Evolutionary conservation across 2,888 invertebrate genomes (phyloP), one percentile per base, ranked within the genome.

Genomic region (Dolomedes plantarius): DNA sequence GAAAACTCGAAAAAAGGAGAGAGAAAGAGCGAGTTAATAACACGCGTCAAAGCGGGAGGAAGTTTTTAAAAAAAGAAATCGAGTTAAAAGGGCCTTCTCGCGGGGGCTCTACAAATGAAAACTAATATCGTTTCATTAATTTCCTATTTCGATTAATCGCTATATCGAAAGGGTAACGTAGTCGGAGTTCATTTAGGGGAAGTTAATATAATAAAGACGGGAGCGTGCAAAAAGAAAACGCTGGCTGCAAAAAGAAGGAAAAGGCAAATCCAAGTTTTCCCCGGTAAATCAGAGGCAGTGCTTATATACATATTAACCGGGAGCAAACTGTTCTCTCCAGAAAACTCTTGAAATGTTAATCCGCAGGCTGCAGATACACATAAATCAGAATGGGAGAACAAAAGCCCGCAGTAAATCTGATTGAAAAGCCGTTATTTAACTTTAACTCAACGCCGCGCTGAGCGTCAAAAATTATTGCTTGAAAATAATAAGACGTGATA

Each of bases 391-490:
- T 71, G 68, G 46, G 75, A 28, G 36, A 83, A 83, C 83, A 85
- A 85, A 85, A 78, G 83, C 32, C 71, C 77, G 32, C 67, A 85
- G 77, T 85, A 72, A 85, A 85, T 85, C 83, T 85, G 77, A 85
- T 85, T 85, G 83, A 85, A 85, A 85, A 85, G 83, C 83, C 77
- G 83, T 85, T 77, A 85, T 85, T 85, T 85, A 85, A 85, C 73
- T 69, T 69, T 72, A 72, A 77, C 73, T 85, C 67, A 67, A 71
- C 64, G 75, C 69, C 76, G 31, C 31, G 50, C 36, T 68, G 65
- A 13, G 77, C 83, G 77, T 85, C 83, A 85, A 85, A 85, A 85
- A 85, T 85, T 85, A 85, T 77, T 85, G 83, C 83, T 85, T 77
- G 67, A 85, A 85, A 85, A 85, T 85, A 85, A 85, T 85, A 78